Evolutionary conservation across 2,113 vertebrate species (phyloP), one percentile per base, ranked within the genome.

Genomic region (Barnardius zonarius): DNA sequence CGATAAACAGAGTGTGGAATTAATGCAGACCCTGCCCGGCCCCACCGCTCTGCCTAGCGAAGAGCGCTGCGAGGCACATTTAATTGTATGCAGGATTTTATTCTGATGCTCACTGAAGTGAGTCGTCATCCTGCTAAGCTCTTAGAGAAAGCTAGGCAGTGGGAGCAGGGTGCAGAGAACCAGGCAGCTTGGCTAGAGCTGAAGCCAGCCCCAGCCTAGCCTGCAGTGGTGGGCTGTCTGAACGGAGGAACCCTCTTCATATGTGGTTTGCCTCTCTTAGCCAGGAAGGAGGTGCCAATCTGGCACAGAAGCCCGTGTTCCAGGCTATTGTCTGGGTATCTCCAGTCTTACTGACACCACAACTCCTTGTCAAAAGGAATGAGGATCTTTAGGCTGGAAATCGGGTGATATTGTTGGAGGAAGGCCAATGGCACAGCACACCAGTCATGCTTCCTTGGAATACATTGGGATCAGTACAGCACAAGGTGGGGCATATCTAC

Each of bases 21-120:
- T 95, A 95, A 92, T 95, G 86, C 93, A 73, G 7, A 37, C 82
- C 43, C 84, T 93, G 69, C 84, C 84, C 93, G 79, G 48, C 77
- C 83, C 86, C 81, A 48, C 77, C 2, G 9, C 83, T 93, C 80
- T 68, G 86, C 70, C 81, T 78, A 12, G 61, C 83, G 75, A 39
- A 68, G 61, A 92, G 69, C 88, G 35, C 72, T 72, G 80, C 11
- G 43, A 27, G 7, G 80, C 77, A 55, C 77, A 41, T 44, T 93
- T 91, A 96, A 95, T 96, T 84, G 77, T 91, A 92, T 91, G 83
- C 91, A 95, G 94, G 93, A 79, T 95, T 96, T 95, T 95, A 87
- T 91, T 95, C 80, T 52, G 89, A 82, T 95, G 91, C 82, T 95
- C 94, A 93, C 77, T 95, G 91, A 73, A 95, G 86, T 95, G 95